Evolutionary conservation across 2,113 vertebrate species (phyloP), one percentile per base, ranked within the genome.

Genomic region (Syngnathoides biaculeatus): DNA sequence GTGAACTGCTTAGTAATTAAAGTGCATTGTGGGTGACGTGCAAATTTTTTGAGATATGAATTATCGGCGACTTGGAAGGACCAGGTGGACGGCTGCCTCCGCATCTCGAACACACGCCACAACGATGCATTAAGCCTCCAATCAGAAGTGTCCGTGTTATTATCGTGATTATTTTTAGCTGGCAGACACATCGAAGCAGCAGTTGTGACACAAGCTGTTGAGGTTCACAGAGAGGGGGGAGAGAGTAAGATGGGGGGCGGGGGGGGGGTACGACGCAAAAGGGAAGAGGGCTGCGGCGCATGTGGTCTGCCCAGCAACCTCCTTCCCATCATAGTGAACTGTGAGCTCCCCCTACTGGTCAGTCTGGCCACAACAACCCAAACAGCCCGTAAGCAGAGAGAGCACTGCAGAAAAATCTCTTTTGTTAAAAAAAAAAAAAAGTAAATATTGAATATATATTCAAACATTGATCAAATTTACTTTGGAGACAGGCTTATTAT

Each of bases 331-430:
- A 85, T 42, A 68, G 64, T 90, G 93, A 93, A 85, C 79, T 94
- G 87, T 89, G 92, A 92, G 93, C 92, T 90, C 94, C 96, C 94
- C 93, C 94, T 95, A 91, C 95, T 93, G 96, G 84, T 76, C 56
- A 9, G 22, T 43, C 4, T 24, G 20, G 50, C n/a, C n/a, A n/a
- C 59, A 55, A 59, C 62, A 62, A n/a, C 42, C 6, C 45, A 35
- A 35, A 35, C 30, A 35, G 6, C 6, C 4, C 30, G n/a, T n/a
- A n/a, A n/a, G n/a, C n/a, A n/a, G n/a, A 35, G 30, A 35, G 30
- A 35, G 30, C 30, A 5, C 30, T 35, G 30, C 6, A 1, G 30
- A 35, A 35, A 35, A 35, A 35, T 1, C 30, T 48, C 5, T 48
- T 15, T 4, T 5, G 19, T n/a, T n/a, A n/a, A 19, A 48, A 48